These are phyloP conservation scores for Orthosia incerta DNA, from an alignment of 2,888 invertebrate species.

Conservation along the genomic window DNA sequence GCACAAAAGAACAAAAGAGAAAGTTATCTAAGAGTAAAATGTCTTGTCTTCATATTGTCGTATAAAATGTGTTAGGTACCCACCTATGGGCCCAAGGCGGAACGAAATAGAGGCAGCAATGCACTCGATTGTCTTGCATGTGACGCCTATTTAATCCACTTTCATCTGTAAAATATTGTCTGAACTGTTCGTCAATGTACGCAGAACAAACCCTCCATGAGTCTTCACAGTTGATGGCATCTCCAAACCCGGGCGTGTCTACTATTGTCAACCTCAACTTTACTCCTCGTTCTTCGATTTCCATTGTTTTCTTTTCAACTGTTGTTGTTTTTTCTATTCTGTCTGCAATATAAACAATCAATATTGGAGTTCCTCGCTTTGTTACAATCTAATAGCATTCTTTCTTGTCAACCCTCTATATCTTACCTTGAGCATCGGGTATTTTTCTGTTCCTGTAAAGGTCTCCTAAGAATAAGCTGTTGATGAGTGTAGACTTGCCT, in stretches of 20 bases:
- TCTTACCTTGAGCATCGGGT: constrained; percentile 93
- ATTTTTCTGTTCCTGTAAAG: constrained; percentile 96
- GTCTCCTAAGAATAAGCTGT: constrained; percentile 98
- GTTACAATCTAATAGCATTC: background rate
- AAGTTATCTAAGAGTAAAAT: constrained; percentile 48
- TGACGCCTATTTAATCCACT: constrained; percentile 98
- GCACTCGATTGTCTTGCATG: constrained; percentile 98
- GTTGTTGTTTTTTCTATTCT: constrained; percentile 93
- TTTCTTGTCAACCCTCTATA: background rate
- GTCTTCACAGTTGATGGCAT: constrained; percentile 97
- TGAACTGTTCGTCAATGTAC: constrained; percentile 97
- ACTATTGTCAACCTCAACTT: constrained; percentile 97
- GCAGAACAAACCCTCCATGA: constrained; percentile 98
- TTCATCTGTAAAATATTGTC: constrained; percentile 96
- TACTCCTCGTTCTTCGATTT: constrained; percentile 98
- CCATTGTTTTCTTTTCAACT: constrained; percentile 96
- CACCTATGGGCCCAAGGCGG: constrained; percentile 99
- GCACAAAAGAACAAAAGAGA: constrained; percentile 65
- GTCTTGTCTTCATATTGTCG: constrained; percentile 41
- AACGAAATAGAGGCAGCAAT: constrained; percentile 98
- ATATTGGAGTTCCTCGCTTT: constrained; percentile 2
- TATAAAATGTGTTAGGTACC: constrained; percentile 86
- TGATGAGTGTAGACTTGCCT: constrained; percentile 98
- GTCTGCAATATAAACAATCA: constrained; percentile 82
- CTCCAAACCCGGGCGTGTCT: constrained; percentile 99